These are phyloP conservation scores for Folsomia manolachei DNA, from an alignment of 2,888 invertebrate species.

Conservation along the genomic window DNA sequence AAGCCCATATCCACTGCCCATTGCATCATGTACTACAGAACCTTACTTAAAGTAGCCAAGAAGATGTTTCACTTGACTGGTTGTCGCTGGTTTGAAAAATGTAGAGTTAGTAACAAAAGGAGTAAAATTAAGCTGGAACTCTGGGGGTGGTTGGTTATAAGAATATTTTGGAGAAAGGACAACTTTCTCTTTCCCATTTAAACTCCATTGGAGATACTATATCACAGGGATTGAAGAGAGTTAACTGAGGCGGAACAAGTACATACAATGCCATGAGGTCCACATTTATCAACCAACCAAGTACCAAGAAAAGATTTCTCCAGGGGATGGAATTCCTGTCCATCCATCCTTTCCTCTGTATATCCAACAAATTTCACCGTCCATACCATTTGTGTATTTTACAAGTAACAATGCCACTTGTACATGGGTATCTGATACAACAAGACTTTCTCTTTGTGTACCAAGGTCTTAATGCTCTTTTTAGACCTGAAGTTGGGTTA, in stretches of 20 bases:
- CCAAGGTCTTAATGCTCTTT: background rate
- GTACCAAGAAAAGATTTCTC: slow-evolving; percentile 14
- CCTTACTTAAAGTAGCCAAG: too few relatives aligned
- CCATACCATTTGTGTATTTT: too few relatives aligned
- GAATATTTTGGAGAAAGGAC: background rate
- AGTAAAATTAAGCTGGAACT: background rate
- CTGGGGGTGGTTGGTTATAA: background rate
- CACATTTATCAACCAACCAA: slow-evolving; percentile 6
- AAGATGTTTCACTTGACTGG: too few relatives aligned
- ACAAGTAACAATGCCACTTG: too few relatives aligned
- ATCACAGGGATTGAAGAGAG: background rate
- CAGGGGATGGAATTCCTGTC: slow-evolving; percentile 9
- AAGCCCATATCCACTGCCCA: background rate
- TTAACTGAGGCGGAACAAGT: slow-evolving; percentile 1
- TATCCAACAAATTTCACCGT: background rate
- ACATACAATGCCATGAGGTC: background rate
- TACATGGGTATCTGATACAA: too few relatives aligned
- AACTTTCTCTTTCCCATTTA: background rate
- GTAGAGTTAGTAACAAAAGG: too few relatives aligned
- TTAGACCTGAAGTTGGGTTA: background rate
- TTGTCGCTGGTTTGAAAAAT: background rate
- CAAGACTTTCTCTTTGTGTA: too few relatives aligned
- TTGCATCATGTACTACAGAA: too few relatives aligned
- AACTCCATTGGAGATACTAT: background rate
- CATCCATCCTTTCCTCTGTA: background rate